Evolutionary conservation across 2,113 vertebrate genomes (phyloP).

Genomic region (Chloebia gouldiae): DNA sequence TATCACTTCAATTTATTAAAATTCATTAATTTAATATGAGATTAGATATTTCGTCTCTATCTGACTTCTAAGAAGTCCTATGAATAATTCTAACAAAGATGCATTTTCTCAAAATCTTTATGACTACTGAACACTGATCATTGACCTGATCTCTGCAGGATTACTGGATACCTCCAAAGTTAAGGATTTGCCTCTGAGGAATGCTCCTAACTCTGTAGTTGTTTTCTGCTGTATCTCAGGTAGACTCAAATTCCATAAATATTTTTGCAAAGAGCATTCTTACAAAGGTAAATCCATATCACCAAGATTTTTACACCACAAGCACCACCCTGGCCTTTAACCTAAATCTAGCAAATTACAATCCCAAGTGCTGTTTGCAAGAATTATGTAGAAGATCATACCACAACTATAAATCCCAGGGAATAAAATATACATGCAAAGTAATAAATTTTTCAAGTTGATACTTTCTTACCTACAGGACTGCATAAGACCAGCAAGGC

Average conservation of each 20-base stretch:
- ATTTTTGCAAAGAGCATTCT: neutral
- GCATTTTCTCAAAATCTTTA: neutral
- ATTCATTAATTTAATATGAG: neutral
- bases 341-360: neutral
- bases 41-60: neutral
- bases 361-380: neutral
- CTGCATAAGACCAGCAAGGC: conserved; percentile 95
- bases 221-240: neutral
- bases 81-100: neutral
- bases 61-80: neutral
- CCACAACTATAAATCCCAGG: neutral
- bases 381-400: neutral
- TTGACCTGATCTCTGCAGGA: neutral
- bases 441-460: neutral
- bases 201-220: neutral
- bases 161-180: neutral
- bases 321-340: neutral
- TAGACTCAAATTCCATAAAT: neutral
- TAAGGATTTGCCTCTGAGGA: neutral
- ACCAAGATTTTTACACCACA: neutral
- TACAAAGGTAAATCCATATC: neutral
- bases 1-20: neutral
- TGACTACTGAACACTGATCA: neutral
- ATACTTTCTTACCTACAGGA: conserved; percentile 86
- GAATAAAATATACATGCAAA: neutral